Evolutionary conservation across 1,140 invertebrate genomes (phyloP).

Genomic region (Copidosoma floridanum): DNA sequence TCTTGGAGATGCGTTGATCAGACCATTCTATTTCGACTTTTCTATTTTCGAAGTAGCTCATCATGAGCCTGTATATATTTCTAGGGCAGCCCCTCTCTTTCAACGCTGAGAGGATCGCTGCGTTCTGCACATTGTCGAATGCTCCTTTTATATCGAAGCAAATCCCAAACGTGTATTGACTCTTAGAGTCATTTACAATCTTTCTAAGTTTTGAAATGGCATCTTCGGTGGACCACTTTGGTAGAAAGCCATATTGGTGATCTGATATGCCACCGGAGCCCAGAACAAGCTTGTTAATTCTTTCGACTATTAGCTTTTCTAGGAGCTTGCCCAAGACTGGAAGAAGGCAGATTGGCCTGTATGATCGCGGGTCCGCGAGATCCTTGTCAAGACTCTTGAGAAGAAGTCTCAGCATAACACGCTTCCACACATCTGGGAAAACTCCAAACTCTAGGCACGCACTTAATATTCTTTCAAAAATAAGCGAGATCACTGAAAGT

Average conservation of each 20-base stretch:
- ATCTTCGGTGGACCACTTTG: background rate
- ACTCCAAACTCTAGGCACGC: slow-evolving; percentile 8
- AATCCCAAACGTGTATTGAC: slow-evolving; percentile 2
- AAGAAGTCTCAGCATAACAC: background rate
- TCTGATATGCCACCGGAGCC: no score
- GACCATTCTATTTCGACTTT: background rate
- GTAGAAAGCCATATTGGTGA: background rate
- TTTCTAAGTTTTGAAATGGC: background rate
- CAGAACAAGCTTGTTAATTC: slow-evolving; percentile 18
- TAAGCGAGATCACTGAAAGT: background rate
- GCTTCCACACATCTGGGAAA: background rate
- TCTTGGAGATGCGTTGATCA: background rate
- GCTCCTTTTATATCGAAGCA: slow-evolving; percentile 38
- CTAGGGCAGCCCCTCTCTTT: slow-evolving; percentile 6
- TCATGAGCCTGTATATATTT: background rate
- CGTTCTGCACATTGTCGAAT: slow-evolving; percentile 40
- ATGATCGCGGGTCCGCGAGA: background rate
- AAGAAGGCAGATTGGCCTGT: background rate
- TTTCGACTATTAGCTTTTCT: slow-evolving; percentile 23
- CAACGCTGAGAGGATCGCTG: slow-evolving; percentile 11
- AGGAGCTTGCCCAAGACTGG: background rate
- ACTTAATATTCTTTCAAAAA: slow-evolving; percentile 4
- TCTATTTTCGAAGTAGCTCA: background rate
- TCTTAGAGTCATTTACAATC: background rate
- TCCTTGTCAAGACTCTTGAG: background rate